Conservation (phyloP, 2,888 invertebrate species). For the Acleris laterana region DNA sequence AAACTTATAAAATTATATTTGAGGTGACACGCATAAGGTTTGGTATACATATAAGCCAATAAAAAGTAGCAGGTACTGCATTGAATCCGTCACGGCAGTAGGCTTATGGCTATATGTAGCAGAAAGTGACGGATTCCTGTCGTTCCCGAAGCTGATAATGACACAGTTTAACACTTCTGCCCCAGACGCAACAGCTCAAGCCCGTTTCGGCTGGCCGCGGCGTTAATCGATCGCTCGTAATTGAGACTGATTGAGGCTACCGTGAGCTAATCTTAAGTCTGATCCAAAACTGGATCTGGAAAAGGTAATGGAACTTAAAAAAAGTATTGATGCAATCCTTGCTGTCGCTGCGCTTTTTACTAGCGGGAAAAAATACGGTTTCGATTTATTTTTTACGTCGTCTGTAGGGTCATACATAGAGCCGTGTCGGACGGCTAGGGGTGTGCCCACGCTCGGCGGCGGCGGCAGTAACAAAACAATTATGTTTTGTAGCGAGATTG, state of each 20-base stretch:
- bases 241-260: slow-evolving; percentile 24
- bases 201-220: not conserved
- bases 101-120: no score
- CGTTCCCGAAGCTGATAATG: not conserved
- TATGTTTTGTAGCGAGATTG: slow-evolving; percentile 65
- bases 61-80: no score
- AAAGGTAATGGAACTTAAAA: not conserved
- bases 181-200: not conserved
- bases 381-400: not conserved
- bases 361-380: not conserved
- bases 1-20: no score
- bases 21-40: no score
- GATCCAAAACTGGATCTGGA: not conserved
- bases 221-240: slow-evolving; percentile 19
- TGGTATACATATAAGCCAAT: no score
- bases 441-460: slow-evolving; percentile 41
- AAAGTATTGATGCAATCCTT: no score
- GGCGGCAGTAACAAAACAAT: slow-evolving; percentile 54
- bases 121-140: no score
- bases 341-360: no score
- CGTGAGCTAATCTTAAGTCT: slow-evolving; percentile 19
- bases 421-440: slow-evolving; percentile 22
- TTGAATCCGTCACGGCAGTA: no score
- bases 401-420: not conserved
- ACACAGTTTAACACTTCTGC: not conserved